Percentiles rank a stretch among this genome's conserved stretches.
These are phyloP conservation scores for Eurosta solidaginis DNA, from an alignment of 1,140 invertebrate genomes.

Conservation along the genomic window DNA sequence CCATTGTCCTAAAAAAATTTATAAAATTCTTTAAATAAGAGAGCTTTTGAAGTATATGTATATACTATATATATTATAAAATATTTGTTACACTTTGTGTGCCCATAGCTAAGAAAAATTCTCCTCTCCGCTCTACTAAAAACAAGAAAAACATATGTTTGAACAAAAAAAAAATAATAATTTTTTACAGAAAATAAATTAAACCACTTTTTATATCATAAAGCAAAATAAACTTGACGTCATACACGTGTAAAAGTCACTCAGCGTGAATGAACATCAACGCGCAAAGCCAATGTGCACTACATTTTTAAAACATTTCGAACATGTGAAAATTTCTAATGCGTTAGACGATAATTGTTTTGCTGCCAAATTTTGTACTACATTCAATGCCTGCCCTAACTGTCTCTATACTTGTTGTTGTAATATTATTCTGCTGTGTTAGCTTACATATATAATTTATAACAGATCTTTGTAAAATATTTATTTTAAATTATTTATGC, in stretches of 20 bases:
- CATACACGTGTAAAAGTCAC: conserved; percentile 11
- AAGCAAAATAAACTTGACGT: not conserved
- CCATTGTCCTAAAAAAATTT: too few species aligned
- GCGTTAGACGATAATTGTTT: too few species aligned
- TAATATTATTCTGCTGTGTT: not conserved
- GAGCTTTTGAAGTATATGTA: too few species aligned
- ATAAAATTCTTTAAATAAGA: too few species aligned
- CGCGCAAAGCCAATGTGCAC: not conserved
- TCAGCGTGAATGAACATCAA: not conserved
- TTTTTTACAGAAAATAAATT: not conserved
- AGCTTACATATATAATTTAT: not conserved
- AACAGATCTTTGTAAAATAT: not conserved
- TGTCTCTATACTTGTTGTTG: not conserved
- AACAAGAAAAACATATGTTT: too few species aligned
- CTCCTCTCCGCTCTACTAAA: too few species aligned
- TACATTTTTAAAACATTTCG: not conserved
- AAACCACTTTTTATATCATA: not conserved
- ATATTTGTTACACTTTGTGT: too few species aligned
- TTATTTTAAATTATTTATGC: conserved; percentile 15
- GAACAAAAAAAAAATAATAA: not conserved
- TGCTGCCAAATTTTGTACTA: too few species aligned
- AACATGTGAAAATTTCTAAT: not conserved
- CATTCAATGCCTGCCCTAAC: too few species aligned
- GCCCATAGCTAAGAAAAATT: too few species aligned
- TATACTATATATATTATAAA: too few species aligned